phyloP scores from a whole-genome alignment of 2,888 invertebrate species.

The Trimorus sp. region DNA sequence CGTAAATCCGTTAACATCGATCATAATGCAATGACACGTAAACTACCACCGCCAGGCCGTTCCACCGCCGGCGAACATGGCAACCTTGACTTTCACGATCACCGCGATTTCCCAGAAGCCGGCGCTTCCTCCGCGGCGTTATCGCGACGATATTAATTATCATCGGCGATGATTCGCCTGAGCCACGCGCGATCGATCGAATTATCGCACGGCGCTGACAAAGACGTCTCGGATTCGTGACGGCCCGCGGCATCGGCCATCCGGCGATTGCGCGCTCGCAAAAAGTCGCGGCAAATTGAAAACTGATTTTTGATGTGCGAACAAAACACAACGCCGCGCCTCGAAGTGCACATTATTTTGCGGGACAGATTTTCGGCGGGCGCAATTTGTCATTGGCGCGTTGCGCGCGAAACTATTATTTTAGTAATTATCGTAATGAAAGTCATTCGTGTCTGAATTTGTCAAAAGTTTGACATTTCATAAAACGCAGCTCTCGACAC shows the following conservation, averaged over 20 bases:
- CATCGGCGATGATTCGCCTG: constrained; percentile 21
- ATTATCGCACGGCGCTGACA: not conserved
- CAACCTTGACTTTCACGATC: constrained; percentile 37
- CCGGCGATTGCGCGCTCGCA: too few relatives aligned
- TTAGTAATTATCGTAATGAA: constrained; percentile 63
- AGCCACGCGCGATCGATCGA: not conserved
- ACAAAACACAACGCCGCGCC: not conserved
- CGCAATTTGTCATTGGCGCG: constrained; percentile 45
- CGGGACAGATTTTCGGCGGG: constrained; percentile 15
- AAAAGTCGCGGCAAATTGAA: constrained; percentile 6
- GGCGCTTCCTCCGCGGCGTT: constrained; percentile 7
- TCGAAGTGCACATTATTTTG: constrained; percentile 20
- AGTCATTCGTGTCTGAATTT: constrained; percentile 59
- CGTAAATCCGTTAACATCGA: constrained; percentile 40
- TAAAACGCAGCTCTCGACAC: constrained; percentile 63
- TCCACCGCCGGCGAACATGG: constrained; percentile 13
- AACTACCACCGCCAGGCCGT: constrained; percentile 17
- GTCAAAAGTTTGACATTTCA: constrained; percentile 65
- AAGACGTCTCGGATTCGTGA: too few relatives aligned
- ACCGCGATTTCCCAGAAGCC: constrained; percentile 17
- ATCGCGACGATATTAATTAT: constrained; percentile 24
- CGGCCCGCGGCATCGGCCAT: too few relatives aligned
- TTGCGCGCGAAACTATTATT: constrained; percentile 47
- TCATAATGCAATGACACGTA: constrained; percentile 30
- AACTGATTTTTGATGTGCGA: constrained; percentile 3